Base-by-base conservation (phyloP, 1,140 invertebrate species). In the Pemphigus obesinymphae region DNA sequence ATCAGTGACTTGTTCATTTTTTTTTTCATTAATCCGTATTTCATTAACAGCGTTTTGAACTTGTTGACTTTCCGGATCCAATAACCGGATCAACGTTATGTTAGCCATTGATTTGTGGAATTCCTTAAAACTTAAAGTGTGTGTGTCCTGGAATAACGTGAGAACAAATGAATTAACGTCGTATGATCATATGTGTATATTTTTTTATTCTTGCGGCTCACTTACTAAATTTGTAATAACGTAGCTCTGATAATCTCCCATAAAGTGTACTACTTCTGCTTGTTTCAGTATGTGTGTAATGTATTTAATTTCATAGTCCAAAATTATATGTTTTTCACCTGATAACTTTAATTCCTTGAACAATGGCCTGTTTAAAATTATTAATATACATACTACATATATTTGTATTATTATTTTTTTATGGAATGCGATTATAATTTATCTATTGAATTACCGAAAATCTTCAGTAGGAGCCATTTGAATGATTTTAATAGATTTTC, bases 201-300 rank as follows among this genome's bases (percentile, higher is more conserved):
- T 31, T 61, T 31, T 2, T 37, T 7, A 78, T 26, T 26, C 11
- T 17, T n/a, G 1, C 0, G 8, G 17, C 17, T 4, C 8, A 85
- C 90, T 89, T 89, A 95, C 93, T 88, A 96, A 86, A 13, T 94
- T 95, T 2, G 95, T 96, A 53, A 97, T 94, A 83, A 97, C 90
- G 87, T 96, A 97, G 87, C 93, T 95, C 86, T 96, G 94, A 85
- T 95, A 94, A 86, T 96, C 94, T 50, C 94, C 96, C 94, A 97
- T 95, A 93, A 97, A 95, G 43, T 95, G 95, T 72, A 97, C 95
- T 88, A 97, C 95, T 88, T 97, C 95, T 6, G 95, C 95, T 88
- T 97, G 94, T 85, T 95, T 95, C 55, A 97, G 87, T 17, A 96
- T 92, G 80, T 93, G 91, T 83, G 93, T 91, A 81, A 97, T 93